Conservation (phyloP, 2,888 invertebrate species). For the Diloba caeruleocephala region DNA sequence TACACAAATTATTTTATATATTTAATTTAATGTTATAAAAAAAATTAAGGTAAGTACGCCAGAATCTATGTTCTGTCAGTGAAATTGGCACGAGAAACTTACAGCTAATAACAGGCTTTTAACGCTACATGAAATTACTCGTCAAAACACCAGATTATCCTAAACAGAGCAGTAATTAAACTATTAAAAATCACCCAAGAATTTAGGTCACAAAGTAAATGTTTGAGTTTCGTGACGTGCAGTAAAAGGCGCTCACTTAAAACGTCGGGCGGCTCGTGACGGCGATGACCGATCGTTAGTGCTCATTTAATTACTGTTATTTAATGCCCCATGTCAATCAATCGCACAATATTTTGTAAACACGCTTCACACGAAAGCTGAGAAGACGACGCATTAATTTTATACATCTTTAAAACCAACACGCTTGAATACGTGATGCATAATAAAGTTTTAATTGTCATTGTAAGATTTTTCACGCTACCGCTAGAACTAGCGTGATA, state of each 20-base stretch:
- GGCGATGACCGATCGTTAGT: conserved; percentile 75
- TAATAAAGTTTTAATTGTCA: too few species aligned
- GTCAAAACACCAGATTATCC: conserved; percentile 39
- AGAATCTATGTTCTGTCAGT: conserved; percentile 20
- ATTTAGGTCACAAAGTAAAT: conserved; percentile 59
- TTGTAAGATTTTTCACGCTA: too few species aligned
- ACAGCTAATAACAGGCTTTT: conserved; percentile 46
- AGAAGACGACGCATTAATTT: conserved; percentile 10
- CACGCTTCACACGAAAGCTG: conserved; percentile 50
- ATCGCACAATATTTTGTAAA: conserved; percentile 63
- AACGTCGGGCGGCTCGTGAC: conserved; percentile 66
- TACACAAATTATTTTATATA: too few species aligned
- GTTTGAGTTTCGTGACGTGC: conserved; percentile 61
- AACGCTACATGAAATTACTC: conserved; percentile 42
- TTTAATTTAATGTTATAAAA: too few species aligned
- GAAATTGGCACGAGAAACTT: conserved; percentile 32
- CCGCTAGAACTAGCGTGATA: too few species aligned
- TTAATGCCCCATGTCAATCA: conserved; percentile 80
- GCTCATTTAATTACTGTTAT: conserved; percentile 81
- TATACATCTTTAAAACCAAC: background rate
- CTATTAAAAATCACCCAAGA: conserved; percentile 48
- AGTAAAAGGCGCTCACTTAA: conserved; percentile 63
- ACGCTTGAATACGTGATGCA: background rate
- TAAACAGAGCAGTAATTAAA: conserved; percentile 48
- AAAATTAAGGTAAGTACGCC: conserved; percentile 13